Evolutionary conservation across 2,797 vertebrate genomes (phyloP), one percentile per base, ranked within the genome.

Genomic region (Babyrousa celebensis): DNA sequence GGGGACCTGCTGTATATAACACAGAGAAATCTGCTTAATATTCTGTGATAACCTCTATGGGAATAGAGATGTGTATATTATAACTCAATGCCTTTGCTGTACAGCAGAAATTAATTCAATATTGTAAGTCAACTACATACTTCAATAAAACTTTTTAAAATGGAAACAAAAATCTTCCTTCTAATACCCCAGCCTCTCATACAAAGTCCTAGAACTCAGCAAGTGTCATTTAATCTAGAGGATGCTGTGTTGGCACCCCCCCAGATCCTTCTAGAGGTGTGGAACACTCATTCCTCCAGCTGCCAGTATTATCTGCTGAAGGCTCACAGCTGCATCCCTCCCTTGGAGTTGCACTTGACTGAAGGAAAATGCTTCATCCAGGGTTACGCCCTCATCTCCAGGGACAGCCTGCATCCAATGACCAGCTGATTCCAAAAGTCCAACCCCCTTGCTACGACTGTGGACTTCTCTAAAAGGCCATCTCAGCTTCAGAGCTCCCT

Each of bases 351-450:
- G 23, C 65, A n/a, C 18, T 83, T 79, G 75, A 54, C 70, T n/a
- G 12, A 92, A 86, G 48, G 17, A 78, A 65, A 27, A 83, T n/a
- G 27, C 48, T 92, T 90, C 65, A 62, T 21, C 52, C 70, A 94
- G 89, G n/a, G 6, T 62, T 72, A 74, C 0, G 1, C 2, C 27
- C 36, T 89, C 58, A 56, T 65, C 63, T 40, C 48, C 68, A 72
- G n/a, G 17, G 32, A 58, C 15, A 83, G 36, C 21, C 48, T 89
- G 36, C 56, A 83, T 67, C 48, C 75, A 90, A 7, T 29, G 11
- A 68, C 10, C 68, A 56, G 18, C 10, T 75, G 65, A 84, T 48
- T 74, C 62, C 62, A 89, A 85, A 96, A 29, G 32, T 10, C 54
- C 71, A 68, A 32, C 18, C 14, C 54, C 12, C 36, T 58, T 36